A percentile compares a stretch with the other conserved stretches of the same genome.
Evolutionary conservation across 2,797 vertebrate species (phyloP).

Genomic region (Sebastes reedi): DNA sequence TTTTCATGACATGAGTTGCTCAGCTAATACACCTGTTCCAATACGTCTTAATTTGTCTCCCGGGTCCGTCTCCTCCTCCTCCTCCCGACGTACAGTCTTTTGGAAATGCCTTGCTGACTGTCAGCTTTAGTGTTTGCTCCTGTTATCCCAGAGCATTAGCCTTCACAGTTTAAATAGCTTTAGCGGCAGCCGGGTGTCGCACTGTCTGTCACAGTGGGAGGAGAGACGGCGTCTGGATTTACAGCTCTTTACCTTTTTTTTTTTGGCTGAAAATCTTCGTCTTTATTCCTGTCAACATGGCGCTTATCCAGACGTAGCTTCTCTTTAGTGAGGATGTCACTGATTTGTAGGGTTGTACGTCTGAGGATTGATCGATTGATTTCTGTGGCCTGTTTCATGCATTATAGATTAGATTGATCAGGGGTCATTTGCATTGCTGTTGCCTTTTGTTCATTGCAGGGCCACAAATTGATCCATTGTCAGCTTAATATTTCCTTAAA

Average conservation of each 20-base stretch:
- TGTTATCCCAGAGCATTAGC: constrained; percentile 70
- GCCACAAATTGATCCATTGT: constrained; percentile 38
- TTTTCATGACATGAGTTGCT: constrained; percentile 52
- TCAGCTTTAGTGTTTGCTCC: constrained; percentile 61
- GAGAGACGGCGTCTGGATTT: constrained; percentile 51
- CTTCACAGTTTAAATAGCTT: constrained; percentile 72
- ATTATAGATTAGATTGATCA: constrained; percentile 36
- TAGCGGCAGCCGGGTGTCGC: constrained; percentile 46
- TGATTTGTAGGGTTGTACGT: constrained; percentile 14
- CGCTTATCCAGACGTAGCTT: constrained; percentile 25
- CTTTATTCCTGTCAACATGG: constrained; percentile 44
- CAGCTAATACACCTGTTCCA: constrained; percentile 64
- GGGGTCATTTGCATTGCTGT: constrained; percentile 37
- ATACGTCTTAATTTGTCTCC: constrained; percentile 66
- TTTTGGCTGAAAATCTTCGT: constrained; percentile 34
- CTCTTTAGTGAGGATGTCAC: background rate
- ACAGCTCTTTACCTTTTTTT: constrained; percentile 45
- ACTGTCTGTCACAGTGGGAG: constrained; percentile 58
- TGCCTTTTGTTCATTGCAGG: constrained; percentile 11
- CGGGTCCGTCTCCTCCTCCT: constrained; percentile 26
- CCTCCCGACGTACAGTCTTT: constrained; percentile 35
- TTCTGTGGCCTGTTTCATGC: constrained; percentile 19
- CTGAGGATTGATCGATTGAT: constrained; percentile 15
- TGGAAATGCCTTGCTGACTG: constrained; percentile 55
- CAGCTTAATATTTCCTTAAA: constrained; percentile 36